Conservation (phyloP, 2,888 invertebrate genomes). For the Adelphocoris suturalis region DNA sequence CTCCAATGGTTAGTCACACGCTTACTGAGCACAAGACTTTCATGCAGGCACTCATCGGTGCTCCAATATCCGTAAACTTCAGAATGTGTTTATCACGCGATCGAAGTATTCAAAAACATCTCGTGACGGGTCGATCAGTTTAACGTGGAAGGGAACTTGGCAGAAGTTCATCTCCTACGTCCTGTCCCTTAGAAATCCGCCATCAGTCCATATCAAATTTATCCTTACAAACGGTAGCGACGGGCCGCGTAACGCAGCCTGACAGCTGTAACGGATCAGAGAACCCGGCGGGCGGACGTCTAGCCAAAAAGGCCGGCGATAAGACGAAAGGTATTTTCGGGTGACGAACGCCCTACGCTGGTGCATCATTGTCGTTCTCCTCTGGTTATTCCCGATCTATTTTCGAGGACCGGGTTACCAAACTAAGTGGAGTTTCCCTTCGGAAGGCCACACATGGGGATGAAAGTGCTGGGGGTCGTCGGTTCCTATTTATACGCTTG, state of each 20-base stretch:
- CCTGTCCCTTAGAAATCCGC: background rate
- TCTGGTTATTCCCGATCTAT: background rate
- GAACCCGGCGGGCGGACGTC: slow-evolving; percentile 19
- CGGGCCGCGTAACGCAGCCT: background rate
- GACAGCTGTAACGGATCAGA: slow-evolving; percentile 27
- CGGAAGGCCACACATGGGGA: slow-evolving; percentile 37
- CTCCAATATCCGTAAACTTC: too few species aligned
- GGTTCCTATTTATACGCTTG: background rate
- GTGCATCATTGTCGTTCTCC: slow-evolving; percentile 33
- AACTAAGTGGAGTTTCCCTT: slow-evolving; percentile 6
- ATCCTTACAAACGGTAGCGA: background rate
- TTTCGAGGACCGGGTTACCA: slow-evolving; percentile 21
- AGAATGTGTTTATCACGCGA: too few species aligned
- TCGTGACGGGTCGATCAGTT: background rate
- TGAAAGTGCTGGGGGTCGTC: background rate
- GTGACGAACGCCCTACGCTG: slow-evolving; percentile 23
- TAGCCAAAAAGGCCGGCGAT: slow-evolving; percentile 23
- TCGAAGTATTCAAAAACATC: too few species aligned
- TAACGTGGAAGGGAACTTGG: slow-evolving; percentile 25
- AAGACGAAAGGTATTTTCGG: slow-evolving; percentile 36
- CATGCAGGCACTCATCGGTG: too few species aligned
- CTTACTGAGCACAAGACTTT: too few species aligned
- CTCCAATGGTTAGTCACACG: too few species aligned
- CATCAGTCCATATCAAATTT: background rate
- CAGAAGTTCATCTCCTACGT: background rate